Conservation (phyloP, 2,797 vertebrate genomes). For the Tamandua tetradactyla region DNA sequence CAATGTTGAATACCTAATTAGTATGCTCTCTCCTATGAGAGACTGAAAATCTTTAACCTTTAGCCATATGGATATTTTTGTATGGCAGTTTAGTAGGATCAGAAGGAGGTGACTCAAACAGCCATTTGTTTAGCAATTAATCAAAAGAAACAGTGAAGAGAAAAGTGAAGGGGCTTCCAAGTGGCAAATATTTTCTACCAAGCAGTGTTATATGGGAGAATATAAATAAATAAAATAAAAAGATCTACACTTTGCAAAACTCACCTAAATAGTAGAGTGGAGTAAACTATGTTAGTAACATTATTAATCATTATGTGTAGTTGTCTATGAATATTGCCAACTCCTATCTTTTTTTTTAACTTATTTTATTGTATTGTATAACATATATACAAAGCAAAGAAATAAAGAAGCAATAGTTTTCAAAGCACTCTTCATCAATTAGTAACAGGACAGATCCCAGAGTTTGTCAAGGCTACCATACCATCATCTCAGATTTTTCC, state of each 20-base stretch:
- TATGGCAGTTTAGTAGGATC: neutral
- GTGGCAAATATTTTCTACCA: neutral
- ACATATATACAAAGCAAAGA: too few species aligned
- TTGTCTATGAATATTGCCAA: neutral
- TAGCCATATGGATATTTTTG: neutral
- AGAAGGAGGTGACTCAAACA: constrained; percentile 4
- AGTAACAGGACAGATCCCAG: too few species aligned
- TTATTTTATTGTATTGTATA: too few species aligned
- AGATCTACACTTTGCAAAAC: neutral
- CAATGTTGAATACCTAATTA: neutral
- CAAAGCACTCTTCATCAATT: too few species aligned
- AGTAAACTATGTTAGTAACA: neutral
- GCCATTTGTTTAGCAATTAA: neutral
- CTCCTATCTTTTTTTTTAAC: neutral
- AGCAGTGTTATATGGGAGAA: neutral
- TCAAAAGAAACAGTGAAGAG: neutral
- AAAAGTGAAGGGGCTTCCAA: neutral
- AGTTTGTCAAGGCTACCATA: too few species aligned
- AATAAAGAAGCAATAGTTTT: too few species aligned
- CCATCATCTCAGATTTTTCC: too few species aligned
- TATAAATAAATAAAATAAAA: neutral
- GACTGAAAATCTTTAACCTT: neutral
- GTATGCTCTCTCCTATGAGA: neutral
- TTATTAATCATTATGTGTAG: neutral
- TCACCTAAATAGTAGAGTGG: neutral